phyloP scores from a whole-genome alignment of 2,113 vertebrate species.

The Dasyornis broadbenti region DNA sequence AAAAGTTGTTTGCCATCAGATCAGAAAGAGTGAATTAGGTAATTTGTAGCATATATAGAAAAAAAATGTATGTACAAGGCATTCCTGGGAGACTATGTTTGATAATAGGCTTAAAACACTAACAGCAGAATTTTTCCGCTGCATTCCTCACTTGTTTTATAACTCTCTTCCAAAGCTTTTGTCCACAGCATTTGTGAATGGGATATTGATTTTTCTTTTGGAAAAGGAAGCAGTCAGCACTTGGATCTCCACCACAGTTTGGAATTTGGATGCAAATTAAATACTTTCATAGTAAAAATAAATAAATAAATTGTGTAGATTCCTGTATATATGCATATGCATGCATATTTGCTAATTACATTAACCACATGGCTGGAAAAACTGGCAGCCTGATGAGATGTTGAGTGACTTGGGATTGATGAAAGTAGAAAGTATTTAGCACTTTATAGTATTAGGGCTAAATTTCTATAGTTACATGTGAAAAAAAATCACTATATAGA shows the following conservation, averaged over 20 bases:
- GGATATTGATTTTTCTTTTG: slow-evolving; percentile 36
- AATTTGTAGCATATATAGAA: neutral
- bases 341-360: neutral
- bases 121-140: neutral
- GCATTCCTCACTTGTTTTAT: slow-evolving; percentile 20
- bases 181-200: neutral
- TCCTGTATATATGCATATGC: neutral
- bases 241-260: neutral
- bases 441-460: neutral
- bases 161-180: neutral
- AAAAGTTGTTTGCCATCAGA: neutral
- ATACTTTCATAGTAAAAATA: neutral
- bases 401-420: neutral
- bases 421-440: neutral
- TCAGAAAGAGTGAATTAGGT: neutral
- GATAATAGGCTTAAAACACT: neutral
- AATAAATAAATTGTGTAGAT: neutral
- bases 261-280: slow-evolving; percentile 34
- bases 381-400: neutral
- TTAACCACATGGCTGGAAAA: neutral
- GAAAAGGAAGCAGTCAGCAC: neutral
- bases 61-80: neutral
- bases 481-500: neutral
- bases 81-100: neutral
- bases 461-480: neutral